Conservation (phyloP, 2,888 invertebrate species). For the Piscicola geometra region DNA sequence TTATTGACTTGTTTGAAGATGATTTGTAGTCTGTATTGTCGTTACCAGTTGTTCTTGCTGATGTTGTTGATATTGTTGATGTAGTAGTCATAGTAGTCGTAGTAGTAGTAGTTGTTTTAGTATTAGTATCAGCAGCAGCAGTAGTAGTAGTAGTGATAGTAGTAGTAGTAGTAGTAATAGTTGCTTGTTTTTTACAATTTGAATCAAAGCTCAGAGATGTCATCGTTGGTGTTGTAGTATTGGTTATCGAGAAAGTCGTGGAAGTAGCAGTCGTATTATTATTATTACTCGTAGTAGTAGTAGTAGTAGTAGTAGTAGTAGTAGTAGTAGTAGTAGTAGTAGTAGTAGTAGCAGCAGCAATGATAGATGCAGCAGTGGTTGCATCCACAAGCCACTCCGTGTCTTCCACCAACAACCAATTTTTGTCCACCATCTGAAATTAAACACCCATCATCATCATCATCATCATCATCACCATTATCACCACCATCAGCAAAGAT, state of each 20-base stretch:
- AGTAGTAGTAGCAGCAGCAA: constrained; percentile 16
- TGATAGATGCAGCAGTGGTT: constrained; percentile 8
- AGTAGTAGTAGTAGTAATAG: constrained; percentile 12
- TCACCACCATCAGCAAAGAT: too few species aligned
- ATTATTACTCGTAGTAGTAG: not conserved
- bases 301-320: constrained; percentile 18
- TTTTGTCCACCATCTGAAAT: not conserved
- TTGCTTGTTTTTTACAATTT: too few species aligned
- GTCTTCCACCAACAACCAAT: not conserved
- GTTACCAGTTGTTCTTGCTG: not conserved
- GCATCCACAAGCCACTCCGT: not conserved
- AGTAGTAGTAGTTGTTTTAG: constrained; percentile 1
- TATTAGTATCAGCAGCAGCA: constrained; percentile 6
- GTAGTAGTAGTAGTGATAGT: constrained; percentile 18
- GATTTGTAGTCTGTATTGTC: too few species aligned
- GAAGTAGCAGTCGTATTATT: not conserved
- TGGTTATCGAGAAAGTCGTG: not conserved
- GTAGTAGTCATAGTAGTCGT: not conserved
- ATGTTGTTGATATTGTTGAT: not conserved
- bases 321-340: constrained; percentile 18
- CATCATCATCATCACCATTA: too few species aligned
- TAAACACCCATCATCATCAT: not conserved
- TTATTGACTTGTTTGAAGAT: too few species aligned
- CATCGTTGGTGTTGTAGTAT: not conserved
- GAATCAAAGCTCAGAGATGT: too few species aligned